Evolutionary conservation across 2,113 vertebrate genomes (phyloP).

Genomic region (Xiphorhynchus elegans): DNA sequence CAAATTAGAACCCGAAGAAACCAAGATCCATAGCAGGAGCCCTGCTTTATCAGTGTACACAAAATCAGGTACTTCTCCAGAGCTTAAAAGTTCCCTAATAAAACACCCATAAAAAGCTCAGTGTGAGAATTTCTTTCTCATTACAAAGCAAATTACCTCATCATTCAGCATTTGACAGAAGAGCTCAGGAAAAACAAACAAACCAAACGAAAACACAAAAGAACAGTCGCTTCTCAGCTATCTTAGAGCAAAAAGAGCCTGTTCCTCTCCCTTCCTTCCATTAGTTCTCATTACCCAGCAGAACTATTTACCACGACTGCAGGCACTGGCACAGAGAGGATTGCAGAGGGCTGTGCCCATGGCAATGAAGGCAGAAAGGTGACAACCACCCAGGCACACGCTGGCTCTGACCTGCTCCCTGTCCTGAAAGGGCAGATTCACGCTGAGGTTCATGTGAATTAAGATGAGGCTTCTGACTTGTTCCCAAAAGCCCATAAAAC

Average conservation of each 20-base stretch:
- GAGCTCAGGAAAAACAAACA: background rate
- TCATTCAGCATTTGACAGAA: background rate
- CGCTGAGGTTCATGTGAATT: background rate
- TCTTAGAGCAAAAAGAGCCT: background rate
- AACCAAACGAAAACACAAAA: background rate
- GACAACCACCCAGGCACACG: background rate
- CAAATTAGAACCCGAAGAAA: background rate
- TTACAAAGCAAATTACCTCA: constrained; percentile 7
- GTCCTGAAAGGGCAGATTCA: background rate
- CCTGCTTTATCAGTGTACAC: background rate
- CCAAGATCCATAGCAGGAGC: background rate
- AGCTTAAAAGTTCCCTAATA: background rate
- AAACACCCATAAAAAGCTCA: background rate
- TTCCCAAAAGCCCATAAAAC: background rate
- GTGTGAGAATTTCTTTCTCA: background rate
- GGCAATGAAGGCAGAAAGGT: background rate
- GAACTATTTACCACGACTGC: background rate
- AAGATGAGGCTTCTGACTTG: background rate
- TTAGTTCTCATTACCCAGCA: background rate
- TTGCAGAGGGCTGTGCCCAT: background rate
- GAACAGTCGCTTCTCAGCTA: background rate
- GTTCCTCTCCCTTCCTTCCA: background rate
- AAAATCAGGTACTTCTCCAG: background rate
- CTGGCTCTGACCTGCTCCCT: background rate
- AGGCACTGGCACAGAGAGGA: background rate